Evolutionary conservation across 2,888 invertebrate genomes (phyloP), one percentile per base, ranked within the genome.

Genomic region (Brachylomia viminalis): DNA sequence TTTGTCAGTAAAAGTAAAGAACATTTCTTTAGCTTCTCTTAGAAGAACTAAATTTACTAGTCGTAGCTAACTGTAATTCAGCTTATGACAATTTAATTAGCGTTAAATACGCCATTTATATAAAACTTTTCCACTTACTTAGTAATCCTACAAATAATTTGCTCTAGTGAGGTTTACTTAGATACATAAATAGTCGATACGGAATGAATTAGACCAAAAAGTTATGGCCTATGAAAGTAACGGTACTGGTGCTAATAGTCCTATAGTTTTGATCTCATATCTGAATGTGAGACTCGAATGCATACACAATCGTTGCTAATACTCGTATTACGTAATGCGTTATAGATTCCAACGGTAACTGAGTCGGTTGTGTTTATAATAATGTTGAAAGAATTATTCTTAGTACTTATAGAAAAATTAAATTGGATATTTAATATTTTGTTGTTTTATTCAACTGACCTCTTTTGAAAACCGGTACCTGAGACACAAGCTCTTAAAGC

Each of bases 161-260:
- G 78, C 80, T 83, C 72, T 87, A 86, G 79, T 72, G 83, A 86
- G 79, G 77, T 87, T 86, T 81, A 85, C 73, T 61, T 77, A 86
- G 83, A 82, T 75, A 79, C 69, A 78, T 80, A 86, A 79, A 84
- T 88, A 88, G 82, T 82, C 82, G 68, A 76, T 87, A 87, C 71
- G 88, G 89, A 89, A 89, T 88, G 89, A 88, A 91, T 92, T 95
- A 96, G 96, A 96, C 96, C 96, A 96, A 96, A 95, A 88, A 92
- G 91, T 92, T 87, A 96, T 94, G 96, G 96, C 96, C 96, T 96
- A 95, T 92, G 95, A 95, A 92, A 90, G 95, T 94, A 96, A 96
- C 93, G 94, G 95, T 94, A 94, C 93, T 95, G 96, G 96, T 96
- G 96, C 96, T 96, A 96, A 96, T 95, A 95, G 93, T 94, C 92